Evolutionary conservation across 2,888 invertebrate species (phyloP).

Genomic region (Physocephala rufipes): DNA sequence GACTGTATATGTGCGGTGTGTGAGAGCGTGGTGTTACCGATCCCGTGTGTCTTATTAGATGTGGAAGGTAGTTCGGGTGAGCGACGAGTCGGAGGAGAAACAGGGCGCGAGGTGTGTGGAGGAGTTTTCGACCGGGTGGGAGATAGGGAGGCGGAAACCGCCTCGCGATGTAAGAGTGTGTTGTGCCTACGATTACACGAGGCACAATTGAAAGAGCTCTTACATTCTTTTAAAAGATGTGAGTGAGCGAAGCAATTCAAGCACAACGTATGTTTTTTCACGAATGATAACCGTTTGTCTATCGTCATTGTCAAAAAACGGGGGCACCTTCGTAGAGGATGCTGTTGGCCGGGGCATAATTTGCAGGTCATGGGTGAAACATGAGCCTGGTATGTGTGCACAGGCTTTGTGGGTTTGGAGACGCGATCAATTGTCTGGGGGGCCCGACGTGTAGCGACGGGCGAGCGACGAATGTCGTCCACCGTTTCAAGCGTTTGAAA

Average conservation of each 20-base stretch:
- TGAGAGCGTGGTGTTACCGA: no score
- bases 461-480: background rate
- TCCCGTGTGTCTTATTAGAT: no score
- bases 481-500: constrained; percentile 12
- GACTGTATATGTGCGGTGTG: no score
- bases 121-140: no score
- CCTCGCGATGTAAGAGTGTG: background rate
- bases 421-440: no score
- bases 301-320: background rate
- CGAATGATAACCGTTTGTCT: background rate
- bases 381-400: background rate
- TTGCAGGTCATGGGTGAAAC: no score
- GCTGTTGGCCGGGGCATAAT: background rate
- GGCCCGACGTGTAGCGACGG: no score
- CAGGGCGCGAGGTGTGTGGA: background rate
- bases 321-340: background rate
- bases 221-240: background rate
- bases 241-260: background rate
- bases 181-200: background rate
- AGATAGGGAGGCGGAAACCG: background rate
- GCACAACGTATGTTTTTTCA: background rate
- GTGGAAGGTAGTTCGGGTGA: constrained; percentile 3
- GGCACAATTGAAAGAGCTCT: background rate
- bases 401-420: background rate
- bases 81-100: no score